A percentile compares a stretch with the other conserved stretches of the same genome.
Conservation (phyloP, 2,113 vertebrate species). For the Tinamus guttatus region DNA sequence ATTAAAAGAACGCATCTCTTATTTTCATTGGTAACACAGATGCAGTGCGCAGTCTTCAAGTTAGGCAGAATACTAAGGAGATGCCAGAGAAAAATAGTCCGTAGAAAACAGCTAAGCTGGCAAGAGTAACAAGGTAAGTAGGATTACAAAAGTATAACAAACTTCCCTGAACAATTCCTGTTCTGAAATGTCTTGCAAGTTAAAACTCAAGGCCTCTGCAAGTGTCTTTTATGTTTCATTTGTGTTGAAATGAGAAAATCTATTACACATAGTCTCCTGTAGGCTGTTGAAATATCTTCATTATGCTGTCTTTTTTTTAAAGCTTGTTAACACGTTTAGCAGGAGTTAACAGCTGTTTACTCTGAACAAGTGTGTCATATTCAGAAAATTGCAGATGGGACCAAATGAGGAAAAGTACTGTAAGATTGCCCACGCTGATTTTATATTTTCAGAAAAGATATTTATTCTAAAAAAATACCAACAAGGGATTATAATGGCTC, state of each 20-base stretch:
- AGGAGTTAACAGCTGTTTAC: neutral
- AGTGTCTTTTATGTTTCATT: neutral
- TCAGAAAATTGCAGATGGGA: neutral
- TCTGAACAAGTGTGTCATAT: accelerated
- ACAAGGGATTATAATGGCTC: neutral
- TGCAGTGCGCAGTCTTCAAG: neutral
- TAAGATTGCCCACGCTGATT: neutral
- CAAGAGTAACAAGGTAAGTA: accelerated
- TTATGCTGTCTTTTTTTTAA: accelerated
- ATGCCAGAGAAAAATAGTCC: neutral
- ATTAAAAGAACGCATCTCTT: neutral
- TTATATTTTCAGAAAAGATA: neutral
- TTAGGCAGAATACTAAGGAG: no score
- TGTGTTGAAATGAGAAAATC: neutral
- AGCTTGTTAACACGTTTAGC: neutral
- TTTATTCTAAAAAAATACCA: accelerated
- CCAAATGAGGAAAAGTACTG: neutral
- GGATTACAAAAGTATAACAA: neutral
- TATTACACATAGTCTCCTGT: neutral
- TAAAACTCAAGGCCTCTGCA: neutral
- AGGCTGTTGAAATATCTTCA: neutral
- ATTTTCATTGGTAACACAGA: accelerated
- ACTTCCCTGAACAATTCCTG: neutral
- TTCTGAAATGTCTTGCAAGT: neutral
- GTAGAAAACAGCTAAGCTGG: accelerated